phyloP scores from a whole-genome alignment of 2,797 vertebrate species.

The Gallinago stenura region DNA sequence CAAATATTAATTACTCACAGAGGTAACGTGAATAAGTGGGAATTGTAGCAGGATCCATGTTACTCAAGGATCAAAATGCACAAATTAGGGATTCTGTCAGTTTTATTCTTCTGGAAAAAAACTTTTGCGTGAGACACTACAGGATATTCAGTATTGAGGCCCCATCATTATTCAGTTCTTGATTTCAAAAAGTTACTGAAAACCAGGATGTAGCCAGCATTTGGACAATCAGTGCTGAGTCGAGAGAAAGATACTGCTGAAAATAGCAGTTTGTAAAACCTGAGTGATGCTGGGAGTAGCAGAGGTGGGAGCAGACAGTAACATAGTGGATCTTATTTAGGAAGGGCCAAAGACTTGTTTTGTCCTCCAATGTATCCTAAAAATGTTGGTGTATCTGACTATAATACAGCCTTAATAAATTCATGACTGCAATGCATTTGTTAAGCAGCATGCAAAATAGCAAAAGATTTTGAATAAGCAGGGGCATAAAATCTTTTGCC shows the following conservation, averaged over 20 bases:
- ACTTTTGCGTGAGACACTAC: neutral
- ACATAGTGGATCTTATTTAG: neutral
- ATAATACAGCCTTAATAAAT: neutral
- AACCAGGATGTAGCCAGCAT: neutral
- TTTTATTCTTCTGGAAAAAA: neutral
- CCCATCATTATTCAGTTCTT: neutral
- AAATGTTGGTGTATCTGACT: neutral
- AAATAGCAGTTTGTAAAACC: neutral
- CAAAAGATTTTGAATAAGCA: neutral
- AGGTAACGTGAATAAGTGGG: neutral
- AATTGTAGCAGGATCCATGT: neutral
- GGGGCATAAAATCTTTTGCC: neutral
- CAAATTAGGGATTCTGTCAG: neutral
- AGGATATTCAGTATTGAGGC: neutral
- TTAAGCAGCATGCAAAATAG: neutral
- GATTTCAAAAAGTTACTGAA: neutral
- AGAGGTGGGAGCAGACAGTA: neutral
- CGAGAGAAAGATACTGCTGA: neutral
- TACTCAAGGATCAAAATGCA: neutral
- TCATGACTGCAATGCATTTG: neutral
- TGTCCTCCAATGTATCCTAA: neutral
- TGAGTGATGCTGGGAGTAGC: neutral
- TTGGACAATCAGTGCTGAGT: neutral
- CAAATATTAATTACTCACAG: neutral
- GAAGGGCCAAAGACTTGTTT: neutral